phyloP scores from a whole-genome alignment of 2,888 invertebrate species.

The Drosophila niveifrons region DNA sequence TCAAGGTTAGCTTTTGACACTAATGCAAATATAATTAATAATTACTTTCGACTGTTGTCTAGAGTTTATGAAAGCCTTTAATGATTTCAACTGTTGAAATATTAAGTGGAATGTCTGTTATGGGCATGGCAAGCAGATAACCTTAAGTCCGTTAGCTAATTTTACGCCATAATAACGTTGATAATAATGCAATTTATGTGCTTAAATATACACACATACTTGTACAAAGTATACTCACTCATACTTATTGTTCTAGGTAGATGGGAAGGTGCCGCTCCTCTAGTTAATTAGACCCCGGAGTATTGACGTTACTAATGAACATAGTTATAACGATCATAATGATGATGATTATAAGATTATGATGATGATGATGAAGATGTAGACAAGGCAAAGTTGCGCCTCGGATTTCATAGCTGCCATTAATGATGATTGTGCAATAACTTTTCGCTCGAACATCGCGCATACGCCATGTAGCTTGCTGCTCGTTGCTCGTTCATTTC shows the following conservation, averaged over 20 bases:
- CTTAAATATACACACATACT: constrained; percentile 28
- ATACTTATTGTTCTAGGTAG: background rate
- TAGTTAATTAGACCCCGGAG: constrained; percentile 44
- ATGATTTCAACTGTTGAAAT: background rate
- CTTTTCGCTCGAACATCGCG: constrained; percentile 33
- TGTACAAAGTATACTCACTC: too few species aligned
- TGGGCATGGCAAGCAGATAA: background rate
- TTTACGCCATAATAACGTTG: constrained; percentile 36
- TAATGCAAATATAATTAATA: background rate
- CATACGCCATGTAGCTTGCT: constrained; percentile 42
- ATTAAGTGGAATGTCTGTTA: background rate
- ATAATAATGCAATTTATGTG: constrained; percentile 60
- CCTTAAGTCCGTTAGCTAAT: constrained; percentile 32
- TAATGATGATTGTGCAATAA: constrained; percentile 55
- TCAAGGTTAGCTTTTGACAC: background rate
- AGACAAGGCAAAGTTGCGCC: constrained; percentile 44
- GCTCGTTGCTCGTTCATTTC: background rate
- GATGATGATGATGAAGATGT: constrained; percentile 43
- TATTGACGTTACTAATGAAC: constrained; percentile 44
- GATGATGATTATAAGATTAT: constrained; percentile 36
- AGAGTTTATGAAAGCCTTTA: background rate
- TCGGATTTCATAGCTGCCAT: constrained; percentile 40
- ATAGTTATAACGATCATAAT: constrained; percentile 40
- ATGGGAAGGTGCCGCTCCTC: background rate
- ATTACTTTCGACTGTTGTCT: background rate